Evolutionary conservation across 2,888 invertebrate species (phyloP).

Genomic region (Lymantria dispar): DNA sequence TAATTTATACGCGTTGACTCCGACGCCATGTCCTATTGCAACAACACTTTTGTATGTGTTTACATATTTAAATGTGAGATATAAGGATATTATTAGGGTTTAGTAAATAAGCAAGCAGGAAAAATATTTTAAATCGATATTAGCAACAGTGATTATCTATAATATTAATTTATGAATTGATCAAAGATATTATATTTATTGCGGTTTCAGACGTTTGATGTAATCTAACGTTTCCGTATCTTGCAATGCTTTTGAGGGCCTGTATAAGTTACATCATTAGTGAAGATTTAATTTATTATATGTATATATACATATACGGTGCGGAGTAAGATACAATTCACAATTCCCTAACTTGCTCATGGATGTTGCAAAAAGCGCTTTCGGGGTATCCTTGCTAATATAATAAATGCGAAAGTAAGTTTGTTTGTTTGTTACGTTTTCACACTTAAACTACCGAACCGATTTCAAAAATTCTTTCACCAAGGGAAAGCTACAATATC

Average conservation of each 20-base stretch:
- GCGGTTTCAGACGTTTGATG: not conserved
- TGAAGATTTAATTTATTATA: no score
- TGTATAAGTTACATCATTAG: not conserved
- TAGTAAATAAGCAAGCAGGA: not conserved
- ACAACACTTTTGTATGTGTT: slow-evolving; percentile 44
- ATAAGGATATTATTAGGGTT: slow-evolving; percentile 10
- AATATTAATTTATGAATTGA: slow-evolving; percentile 2
- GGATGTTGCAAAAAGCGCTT: no score
- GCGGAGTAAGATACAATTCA: no score
- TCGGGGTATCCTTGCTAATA: no score
- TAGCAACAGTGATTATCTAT: not conserved
- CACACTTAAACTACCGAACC: no score
- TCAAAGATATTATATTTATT: not conserved
- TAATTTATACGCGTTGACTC: slow-evolving; percentile 76
- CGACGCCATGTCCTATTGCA: slow-evolving; percentile 67
- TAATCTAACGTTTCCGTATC: not conserved
- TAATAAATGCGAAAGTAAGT: no score
- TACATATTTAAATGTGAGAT: slow-evolving; percentile 33
- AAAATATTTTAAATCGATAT: not conserved
- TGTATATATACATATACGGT: no score
- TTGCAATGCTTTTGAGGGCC: no score
- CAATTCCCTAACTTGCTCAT: no score
- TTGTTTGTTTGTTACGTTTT: no score
- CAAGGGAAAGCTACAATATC: no score
- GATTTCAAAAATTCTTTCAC: no score